These are phyloP conservation scores for Mustela nigripes DNA, from an alignment of 2,113 vertebrate species.

Conservation along the genomic window DNA sequence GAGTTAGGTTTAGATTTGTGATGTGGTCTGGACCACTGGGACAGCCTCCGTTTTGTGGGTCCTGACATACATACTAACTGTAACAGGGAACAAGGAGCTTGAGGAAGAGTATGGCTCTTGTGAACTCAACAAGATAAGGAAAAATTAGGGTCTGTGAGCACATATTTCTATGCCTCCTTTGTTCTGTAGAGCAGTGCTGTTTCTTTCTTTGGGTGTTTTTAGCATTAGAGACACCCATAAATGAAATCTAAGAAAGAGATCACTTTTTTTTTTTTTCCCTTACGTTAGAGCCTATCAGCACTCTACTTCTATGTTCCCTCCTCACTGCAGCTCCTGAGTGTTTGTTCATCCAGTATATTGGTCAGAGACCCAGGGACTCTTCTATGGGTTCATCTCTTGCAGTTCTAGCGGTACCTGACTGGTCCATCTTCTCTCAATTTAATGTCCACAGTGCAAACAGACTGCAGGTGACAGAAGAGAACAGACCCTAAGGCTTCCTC, in stretches of 20 bases:
- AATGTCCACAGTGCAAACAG: not conserved
- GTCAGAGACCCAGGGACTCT: no score
- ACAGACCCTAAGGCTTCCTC: not conserved
- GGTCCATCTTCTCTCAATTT: not conserved
- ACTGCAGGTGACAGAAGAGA: no score
- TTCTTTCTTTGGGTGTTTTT: not conserved
- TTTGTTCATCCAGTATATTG: rapidly evolving
- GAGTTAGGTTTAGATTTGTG: not conserved
- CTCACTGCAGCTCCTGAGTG: not conserved
- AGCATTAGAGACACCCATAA: not conserved
- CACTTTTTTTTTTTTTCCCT: not conserved
- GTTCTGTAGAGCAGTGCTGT: not conserved
- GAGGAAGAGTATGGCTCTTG: not conserved
- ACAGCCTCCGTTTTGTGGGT: not conserved
- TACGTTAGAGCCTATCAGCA: not conserved
- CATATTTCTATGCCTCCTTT: not conserved
- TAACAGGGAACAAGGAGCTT: not conserved
- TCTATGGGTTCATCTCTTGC: not conserved
- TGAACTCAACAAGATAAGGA: not conserved
- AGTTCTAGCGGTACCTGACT: rapidly evolving
- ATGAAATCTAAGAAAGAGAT: not conserved
- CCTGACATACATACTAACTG: not conserved
- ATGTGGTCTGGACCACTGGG: not conserved
- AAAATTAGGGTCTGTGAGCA: not conserved
- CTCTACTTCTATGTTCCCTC: rapidly evolving